Percentiles rank a stretch among this genome's conserved stretches.
These are phyloP conservation scores for Bombus huntii DNA, from an alignment of 1,140 invertebrate species.

Conservation along the genomic window DNA sequence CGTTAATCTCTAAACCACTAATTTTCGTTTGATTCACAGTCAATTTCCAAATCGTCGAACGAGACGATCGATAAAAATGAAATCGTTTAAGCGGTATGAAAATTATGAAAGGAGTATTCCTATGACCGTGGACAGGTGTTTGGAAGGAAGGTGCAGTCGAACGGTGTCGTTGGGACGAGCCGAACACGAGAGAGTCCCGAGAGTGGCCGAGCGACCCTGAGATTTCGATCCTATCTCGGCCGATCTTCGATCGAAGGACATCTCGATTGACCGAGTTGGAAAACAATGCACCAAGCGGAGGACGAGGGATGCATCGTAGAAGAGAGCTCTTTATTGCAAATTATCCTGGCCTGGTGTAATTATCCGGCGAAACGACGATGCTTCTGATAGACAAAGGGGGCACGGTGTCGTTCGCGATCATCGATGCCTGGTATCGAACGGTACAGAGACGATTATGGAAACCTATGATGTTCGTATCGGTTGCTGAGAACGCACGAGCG, in stretches of 20 bases:
- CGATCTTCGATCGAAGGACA: slow-evolving; percentile 74
- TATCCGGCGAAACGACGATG: slow-evolving; percentile 67
- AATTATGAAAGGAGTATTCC: not conserved
- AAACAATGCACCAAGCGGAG: slow-evolving; percentile 63
- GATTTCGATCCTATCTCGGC: slow-evolving; percentile 70
- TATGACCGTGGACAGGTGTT: slow-evolving; percentile 19
- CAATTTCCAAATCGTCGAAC: not conserved
- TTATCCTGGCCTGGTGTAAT: slow-evolving; percentile 67
- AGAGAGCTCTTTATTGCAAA: slow-evolving; percentile 59
- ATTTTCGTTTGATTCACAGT: not conserved
- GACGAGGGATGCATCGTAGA: slow-evolving; percentile 37
- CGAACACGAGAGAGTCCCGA: slow-evolving; percentile 46
- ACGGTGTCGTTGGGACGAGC: slow-evolving; percentile 43
- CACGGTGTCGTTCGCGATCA: slow-evolving; percentile 26
- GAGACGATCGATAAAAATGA: not conserved
- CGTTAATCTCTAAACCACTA: too few species aligned
- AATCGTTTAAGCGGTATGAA: not conserved
- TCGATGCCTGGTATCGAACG: slow-evolving; percentile 39
- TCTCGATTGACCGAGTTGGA: slow-evolving; percentile 75
- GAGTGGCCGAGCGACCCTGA: slow-evolving; percentile 67
- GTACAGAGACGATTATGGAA: slow-evolving; percentile 29
- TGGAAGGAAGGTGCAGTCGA: slow-evolving; percentile 9
- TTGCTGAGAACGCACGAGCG: slow-evolving; percentile 4
- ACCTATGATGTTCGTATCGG: slow-evolving; percentile 12
- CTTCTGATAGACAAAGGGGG: slow-evolving; percentile 59